Evolutionary conservation across 2,888 invertebrate genomes (phyloP).

Genomic region (Sepiola atlantica): DNA sequence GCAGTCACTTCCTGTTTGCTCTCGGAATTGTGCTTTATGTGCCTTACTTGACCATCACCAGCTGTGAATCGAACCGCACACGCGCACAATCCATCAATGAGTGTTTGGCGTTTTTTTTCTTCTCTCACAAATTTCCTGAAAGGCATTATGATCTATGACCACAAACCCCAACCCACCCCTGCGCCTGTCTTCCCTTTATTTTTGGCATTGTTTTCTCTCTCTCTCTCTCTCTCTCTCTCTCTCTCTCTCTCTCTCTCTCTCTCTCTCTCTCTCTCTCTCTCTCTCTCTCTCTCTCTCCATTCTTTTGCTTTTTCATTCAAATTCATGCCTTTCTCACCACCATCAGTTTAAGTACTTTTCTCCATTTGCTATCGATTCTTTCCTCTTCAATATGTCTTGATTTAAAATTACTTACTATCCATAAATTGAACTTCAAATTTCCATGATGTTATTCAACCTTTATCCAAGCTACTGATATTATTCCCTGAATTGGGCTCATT

Average conservation of each 20-base stretch:
- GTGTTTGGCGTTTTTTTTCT: neutral
- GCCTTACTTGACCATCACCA: neutral
- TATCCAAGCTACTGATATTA: neutral
- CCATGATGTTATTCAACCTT: neutral
- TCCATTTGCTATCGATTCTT: neutral
- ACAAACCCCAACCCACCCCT: neutral
- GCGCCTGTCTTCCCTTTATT: neutral
- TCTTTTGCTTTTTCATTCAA: neutral
- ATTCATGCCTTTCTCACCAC: neutral
- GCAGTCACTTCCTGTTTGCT: conserved; percentile 32
- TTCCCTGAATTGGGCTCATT: neutral
- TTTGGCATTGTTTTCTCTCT: neutral
- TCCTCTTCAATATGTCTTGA: neutral
- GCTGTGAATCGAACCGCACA: neutral
- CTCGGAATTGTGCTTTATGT: neutral
- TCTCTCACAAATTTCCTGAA: neutral
- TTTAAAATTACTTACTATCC: neutral
- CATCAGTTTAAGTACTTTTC: neutral
- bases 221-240: neutral
- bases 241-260: no score
- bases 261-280: neutral
- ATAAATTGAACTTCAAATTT: neutral
- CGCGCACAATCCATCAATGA: neutral
- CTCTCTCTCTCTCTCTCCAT: neutral
- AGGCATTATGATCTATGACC: neutral